Percentiles rank a stretch among this genome's conserved stretches.
These are phyloP conservation scores for Lepidurus arcticus DNA, from an alignment of 1,140 invertebrate genomes.

Conservation along the genomic window DNA sequence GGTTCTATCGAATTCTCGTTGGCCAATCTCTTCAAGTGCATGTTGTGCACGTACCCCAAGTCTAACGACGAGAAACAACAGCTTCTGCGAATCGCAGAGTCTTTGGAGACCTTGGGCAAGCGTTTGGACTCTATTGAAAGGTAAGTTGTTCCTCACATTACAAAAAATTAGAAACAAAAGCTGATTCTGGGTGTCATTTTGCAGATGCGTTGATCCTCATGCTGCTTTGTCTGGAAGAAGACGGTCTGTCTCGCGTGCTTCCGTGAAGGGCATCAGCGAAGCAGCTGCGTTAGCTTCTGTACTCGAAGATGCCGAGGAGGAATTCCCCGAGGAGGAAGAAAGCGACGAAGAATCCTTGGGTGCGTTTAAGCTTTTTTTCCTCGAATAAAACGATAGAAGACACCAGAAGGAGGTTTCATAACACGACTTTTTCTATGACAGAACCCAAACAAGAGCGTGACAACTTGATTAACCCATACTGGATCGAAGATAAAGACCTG, in stretches of 20 bases:
- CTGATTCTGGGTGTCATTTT: conserved; percentile 38
- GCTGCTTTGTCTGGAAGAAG: conserved; percentile 52
- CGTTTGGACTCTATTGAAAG: conserved; percentile 77
- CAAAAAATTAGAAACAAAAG: background rate
- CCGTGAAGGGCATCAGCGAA: conserved; percentile 47
- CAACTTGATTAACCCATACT: conserved; percentile 80
- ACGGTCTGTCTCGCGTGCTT: conserved; percentile 50
- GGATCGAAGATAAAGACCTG: conserved; percentile 87
- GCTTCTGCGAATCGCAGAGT: conserved; percentile 74
- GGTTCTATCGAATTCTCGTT: conserved; percentile 84
- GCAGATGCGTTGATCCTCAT: conserved; percentile 55
- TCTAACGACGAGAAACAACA: conserved; percentile 78
- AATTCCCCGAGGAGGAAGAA: conserved; percentile 49
- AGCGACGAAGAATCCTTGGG: conserved; percentile 62
- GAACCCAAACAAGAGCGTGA: conserved; percentile 62
- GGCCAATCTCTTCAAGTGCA: conserved; percentile 80
- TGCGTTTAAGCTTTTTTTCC: background rate
- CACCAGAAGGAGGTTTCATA: background rate
- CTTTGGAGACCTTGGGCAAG: conserved; percentile 70
- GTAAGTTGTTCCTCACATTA: conserved; percentile 42
- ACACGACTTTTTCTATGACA: conserved; percentile 35
- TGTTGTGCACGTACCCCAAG: conserved; percentile 83
- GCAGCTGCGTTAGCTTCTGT: conserved; percentile 52
- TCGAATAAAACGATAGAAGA: background rate
- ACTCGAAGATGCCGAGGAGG: conserved; percentile 54